Percentiles rank a stretch among this genome's conserved stretches.
These are phyloP conservation scores for Drosophila sp. DNA, from an alignment of 1,140 invertebrate genomes.

Conservation along the genomic window DNA sequence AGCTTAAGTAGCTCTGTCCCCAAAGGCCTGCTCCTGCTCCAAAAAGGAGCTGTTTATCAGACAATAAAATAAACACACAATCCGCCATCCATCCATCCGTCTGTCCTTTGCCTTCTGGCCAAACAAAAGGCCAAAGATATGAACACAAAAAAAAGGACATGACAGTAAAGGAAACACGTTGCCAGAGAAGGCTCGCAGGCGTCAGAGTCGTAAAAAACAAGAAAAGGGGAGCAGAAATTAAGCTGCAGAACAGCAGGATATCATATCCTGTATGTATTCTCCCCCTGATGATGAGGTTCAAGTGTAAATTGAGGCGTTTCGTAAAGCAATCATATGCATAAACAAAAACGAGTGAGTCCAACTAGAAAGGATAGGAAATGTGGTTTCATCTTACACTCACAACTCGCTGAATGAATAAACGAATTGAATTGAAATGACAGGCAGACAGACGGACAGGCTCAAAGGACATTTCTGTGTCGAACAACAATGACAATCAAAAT, in stretches of 20 bases:
- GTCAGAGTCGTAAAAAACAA: slow-evolving; percentile 71
- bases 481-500: slow-evolving; percentile 27
- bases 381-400: slow-evolving; percentile 60
- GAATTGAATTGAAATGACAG: slow-evolving; percentile 61
- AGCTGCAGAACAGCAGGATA: slow-evolving; percentile 49
- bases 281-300: slow-evolving; percentile 27
- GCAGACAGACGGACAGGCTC: slow-evolving; percentile 28
- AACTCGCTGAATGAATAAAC: slow-evolving; percentile 3
- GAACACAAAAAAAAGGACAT: slow-evolving; percentile 39
- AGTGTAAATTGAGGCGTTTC: slow-evolving; percentile 63
- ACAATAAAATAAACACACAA: slow-evolving; percentile 80
- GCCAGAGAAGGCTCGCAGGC: slow-evolving; percentile 41
- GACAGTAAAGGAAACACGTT: slow-evolving; percentile 58
- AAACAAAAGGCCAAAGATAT: slow-evolving; percentile 45
- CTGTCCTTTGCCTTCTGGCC: slow-evolving; percentile 13
- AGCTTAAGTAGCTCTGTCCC: slow-evolving; percentile 13
- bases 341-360: slow-evolving; percentile 31
- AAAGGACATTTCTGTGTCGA: slow-evolving; percentile 3
- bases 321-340: slow-evolving; percentile 54
- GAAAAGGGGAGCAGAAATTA: slow-evolving; percentile 72
- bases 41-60: slow-evolving; percentile 74
- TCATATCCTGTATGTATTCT: slow-evolving; percentile 18
- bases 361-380: slow-evolving; percentile 58
- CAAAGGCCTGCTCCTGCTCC: neutral
- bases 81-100: slow-evolving; percentile 31